Base-by-base conservation (phyloP, 2,113 vertebrate species). In the Mus spicilegus region DNA sequence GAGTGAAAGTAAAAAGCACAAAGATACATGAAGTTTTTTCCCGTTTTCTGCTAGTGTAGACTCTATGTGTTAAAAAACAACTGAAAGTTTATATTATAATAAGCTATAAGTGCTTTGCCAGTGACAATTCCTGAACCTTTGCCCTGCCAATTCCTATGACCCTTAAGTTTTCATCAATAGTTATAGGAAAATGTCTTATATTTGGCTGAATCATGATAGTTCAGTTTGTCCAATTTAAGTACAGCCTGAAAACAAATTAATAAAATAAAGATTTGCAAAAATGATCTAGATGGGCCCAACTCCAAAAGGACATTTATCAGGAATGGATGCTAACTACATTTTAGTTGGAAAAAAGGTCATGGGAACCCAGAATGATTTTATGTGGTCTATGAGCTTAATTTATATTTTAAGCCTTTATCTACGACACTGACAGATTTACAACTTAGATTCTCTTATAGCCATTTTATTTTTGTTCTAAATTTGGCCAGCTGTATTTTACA, bases 231-330 rank as follows among this genome's bases (percentile, higher is more conserved):
- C 73, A 22, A 49, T 82, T 78, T 84, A 94, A 78, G 36, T 61
- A 63, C 65, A 70, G 58, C 70, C 73, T 90, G 88, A 67, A n/a
- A 69, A 69, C 65, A 80, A 84, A 91, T 85, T 78, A 96, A 86
- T 61, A 84, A 95, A 95, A 87, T 22, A 11, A 9, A 16, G 36
- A 49, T 51, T 85, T 63, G 46, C 5, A 75, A 85, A 85, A 94
- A 36, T 73, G 42, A 69, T 85, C 24, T 63, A 22, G 30, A 90
- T 76, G 58, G 30, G 61, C 30, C 28, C 33, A 61, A 7, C 22
- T 93, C 39, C 49, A 87, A 81, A 81, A 63, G 33, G 26, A 42
- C 73, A n/a, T 70, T 92, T 65, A 42, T 94, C 46, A 81, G 36
- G 28, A 76, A 93, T 76, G 65, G 42, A 89, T 58, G 75, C 85